A percentile compares a stretch with the other conserved stretches of the same genome.
phyloP scores from a whole-genome alignment of 1,140 invertebrate genomes.

The Rhopalosiphum padi region DNA sequence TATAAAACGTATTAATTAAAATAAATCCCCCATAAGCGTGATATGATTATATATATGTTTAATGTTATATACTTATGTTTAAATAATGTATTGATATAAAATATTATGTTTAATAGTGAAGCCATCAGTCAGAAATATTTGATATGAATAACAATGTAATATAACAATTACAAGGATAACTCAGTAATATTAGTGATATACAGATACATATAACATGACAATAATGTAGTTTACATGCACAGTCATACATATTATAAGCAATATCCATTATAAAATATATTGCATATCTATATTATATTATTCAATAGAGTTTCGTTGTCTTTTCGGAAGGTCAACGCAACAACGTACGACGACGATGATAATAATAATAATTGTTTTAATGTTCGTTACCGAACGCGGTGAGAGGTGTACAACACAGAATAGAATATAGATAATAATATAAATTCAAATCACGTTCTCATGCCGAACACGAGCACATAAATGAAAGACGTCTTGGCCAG shows the following conservation, averaged over 20 bases:
- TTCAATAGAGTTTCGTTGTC: conserved; percentile 22
- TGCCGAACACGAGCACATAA: neutral
- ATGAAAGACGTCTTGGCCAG: neutral
- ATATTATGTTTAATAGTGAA: neutral
- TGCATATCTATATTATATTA: neutral
- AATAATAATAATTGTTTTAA: neutral
- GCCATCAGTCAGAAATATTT: neutral
- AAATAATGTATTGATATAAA: neutral
- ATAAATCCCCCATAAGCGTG: no score
- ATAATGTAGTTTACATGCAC: neutral
- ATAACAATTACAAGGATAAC: neutral
- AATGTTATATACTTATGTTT: no score
- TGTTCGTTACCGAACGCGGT: neutral
- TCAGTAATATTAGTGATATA: neutral
- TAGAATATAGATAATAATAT: conserved; percentile 19
- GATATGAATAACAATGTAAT: neutral
- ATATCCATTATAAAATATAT: neutral
- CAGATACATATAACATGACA: no score
- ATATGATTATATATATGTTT: no score
- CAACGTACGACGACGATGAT: neutral
- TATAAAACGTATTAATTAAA: neutral
- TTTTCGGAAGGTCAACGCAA: conserved; percentile 28
- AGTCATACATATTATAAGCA: neutral
- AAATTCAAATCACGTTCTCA: neutral
- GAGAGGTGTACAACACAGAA: neutral